These are phyloP conservation scores for Syrphus vitripennis DNA, from an alignment of 2,888 invertebrate species.

Conservation along the genomic window DNA sequence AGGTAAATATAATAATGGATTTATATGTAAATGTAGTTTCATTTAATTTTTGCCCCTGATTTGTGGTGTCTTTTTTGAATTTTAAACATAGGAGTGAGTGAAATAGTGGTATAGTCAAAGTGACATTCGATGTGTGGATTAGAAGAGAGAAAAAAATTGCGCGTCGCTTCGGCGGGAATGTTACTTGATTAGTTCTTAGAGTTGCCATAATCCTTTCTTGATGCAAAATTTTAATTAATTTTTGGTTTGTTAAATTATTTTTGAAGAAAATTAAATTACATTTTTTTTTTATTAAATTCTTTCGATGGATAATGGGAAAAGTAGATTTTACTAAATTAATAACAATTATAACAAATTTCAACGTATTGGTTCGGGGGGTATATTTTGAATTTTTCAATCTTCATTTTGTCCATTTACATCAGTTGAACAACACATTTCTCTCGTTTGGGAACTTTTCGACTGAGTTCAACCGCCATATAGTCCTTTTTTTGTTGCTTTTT, in stretches of 20 bases:
- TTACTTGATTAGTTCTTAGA: constrained; percentile 56
- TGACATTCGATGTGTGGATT: constrained; percentile 44
- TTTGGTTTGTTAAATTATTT: too few relatives aligned
- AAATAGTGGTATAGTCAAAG: constrained; percentile 28
- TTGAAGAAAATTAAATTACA: not conserved
- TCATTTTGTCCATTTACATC: too few relatives aligned
- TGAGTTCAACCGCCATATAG: too few relatives aligned
- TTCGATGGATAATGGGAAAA: too few relatives aligned
- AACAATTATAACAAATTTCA: too few relatives aligned
- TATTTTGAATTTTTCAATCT: too few relatives aligned
- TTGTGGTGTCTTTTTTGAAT: constrained; percentile 51
- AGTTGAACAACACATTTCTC: too few relatives aligned
- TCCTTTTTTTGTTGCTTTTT: too few relatives aligned
- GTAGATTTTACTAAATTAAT: too few relatives aligned
- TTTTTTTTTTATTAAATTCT: not conserved
- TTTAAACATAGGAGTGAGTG: constrained; percentile 31
- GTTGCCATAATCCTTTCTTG: constrained; percentile 47
- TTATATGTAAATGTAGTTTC: constrained; percentile 49
- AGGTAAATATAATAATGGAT: constrained; percentile 57
- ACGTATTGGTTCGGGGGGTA: too few relatives aligned
- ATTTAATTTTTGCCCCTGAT: constrained; percentile 52
- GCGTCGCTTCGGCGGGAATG: constrained; percentile 76
- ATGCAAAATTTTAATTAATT: not conserved
- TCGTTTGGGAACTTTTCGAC: too few relatives aligned
- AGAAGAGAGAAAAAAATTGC: constrained; percentile 52